Evolutionary conservation across 2,113 vertebrate genomes (phyloP).

Genomic region (Pipra filicauda): DNA sequence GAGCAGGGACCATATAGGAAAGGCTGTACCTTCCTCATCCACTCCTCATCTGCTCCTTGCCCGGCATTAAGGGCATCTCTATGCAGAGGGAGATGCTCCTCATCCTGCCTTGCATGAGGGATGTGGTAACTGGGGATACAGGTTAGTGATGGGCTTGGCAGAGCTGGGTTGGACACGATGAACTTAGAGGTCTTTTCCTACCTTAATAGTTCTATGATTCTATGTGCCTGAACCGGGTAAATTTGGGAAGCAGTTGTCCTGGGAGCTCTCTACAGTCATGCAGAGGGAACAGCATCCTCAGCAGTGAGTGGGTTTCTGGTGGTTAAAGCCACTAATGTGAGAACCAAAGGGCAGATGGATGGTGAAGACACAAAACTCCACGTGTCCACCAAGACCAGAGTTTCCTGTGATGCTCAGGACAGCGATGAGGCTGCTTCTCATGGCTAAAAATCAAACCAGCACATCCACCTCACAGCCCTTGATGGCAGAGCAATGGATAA

Average conservation of each 20-base stretch:
- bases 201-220: background rate
- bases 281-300: background rate
- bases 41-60: background rate
- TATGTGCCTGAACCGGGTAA: background rate
- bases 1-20: background rate
- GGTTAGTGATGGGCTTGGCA: background rate
- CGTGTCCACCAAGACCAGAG: accelerated
- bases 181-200: background rate
- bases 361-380: background rate
- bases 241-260: background rate
- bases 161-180: accelerated
- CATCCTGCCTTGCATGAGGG: background rate
- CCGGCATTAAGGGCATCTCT: background rate
- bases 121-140: background rate
- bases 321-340: background rate
- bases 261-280: background rate
- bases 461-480: background rate
- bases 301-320: background rate
- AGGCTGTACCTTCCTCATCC: background rate
- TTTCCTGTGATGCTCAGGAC: background rate
- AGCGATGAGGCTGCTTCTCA: background rate
- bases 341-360: background rate
- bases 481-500: background rate
- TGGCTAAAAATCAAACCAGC: background rate
- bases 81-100: background rate